Evolutionary conservation across 2,888 invertebrate species (phyloP).

Genomic region (Apodemia duryi): DNA sequence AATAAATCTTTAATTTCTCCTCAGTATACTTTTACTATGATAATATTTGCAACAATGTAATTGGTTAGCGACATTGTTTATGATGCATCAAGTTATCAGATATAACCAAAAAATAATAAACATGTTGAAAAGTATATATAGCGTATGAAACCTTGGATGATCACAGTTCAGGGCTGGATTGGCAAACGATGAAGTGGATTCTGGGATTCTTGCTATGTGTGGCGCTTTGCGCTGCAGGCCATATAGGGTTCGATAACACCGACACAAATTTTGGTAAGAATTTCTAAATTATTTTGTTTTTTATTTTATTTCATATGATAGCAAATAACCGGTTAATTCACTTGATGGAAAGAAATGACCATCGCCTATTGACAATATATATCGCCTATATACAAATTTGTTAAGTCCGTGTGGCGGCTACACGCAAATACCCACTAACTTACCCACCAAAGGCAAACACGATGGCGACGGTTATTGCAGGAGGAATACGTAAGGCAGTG

Average conservation of each 20-base stretch:
- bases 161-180: conserved; percentile 22
- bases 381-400: no score
- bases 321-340: no score
- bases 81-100: not conserved
- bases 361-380: no score
- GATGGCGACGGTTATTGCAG: no score
- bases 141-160: not conserved
- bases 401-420: no score
- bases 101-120: conserved; percentile 1
- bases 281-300: no score
- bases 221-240: conserved; percentile 32
- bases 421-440: no score
- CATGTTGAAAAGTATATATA: conserved; percentile 34
- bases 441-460: no score
- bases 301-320: no score
- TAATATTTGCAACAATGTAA: conserved; percentile 7
- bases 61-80: not conserved
- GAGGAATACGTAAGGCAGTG: no score
- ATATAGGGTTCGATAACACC: conserved; percentile 21
- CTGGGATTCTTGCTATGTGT: conserved; percentile 31
- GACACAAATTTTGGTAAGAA: conserved; percentile 29
- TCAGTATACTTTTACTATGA: not conserved
- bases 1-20: no score
- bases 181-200: conserved; percentile 31
- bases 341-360: no score